phyloP scores from a whole-genome alignment of 1,140 invertebrate species.

The Drosophila ohnishii region DNA sequence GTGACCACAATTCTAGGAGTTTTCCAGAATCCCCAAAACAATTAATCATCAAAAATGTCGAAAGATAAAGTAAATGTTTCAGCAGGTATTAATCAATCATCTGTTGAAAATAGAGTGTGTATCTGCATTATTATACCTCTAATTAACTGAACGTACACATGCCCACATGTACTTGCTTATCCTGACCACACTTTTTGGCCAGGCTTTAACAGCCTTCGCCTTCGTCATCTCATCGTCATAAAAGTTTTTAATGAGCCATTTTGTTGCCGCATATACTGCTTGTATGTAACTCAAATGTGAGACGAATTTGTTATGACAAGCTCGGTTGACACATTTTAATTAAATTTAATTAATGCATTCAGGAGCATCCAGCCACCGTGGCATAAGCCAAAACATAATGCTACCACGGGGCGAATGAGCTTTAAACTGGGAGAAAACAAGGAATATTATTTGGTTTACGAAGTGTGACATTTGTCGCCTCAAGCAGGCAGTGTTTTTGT shows the following conservation, averaged over 20 bases:
- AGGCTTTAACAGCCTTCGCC: slow-evolving; percentile 41
- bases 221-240: slow-evolving; percentile 71
- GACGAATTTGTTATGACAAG: slow-evolving; percentile 79
- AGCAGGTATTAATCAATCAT: slow-evolving; percentile 24
- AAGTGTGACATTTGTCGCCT: slow-evolving; percentile 49
- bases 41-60: slow-evolving; percentile 25
- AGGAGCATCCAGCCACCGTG: slow-evolving; percentile 21
- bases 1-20: not conserved
- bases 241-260: slow-evolving; percentile 81
- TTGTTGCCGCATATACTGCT: not conserved
- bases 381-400: slow-evolving; percentile 41
- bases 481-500: slow-evolving; percentile 10
- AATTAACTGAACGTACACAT: slow-evolving; percentile 65
- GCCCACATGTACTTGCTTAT: slow-evolving; percentile 1
- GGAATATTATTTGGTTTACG: slow-evolving; percentile 29
- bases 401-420: slow-evolving; percentile 14
- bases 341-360: slow-evolving; percentile 80
- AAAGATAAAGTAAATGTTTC: not conserved
- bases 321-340: slow-evolving; percentile 80
- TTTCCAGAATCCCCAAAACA: not conserved
- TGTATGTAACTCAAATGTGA: slow-evolving; percentile 45
- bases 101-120: slow-evolving; percentile 14
- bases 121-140: slow-evolving; percentile 62
- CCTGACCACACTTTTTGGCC: slow-evolving; percentile 39
- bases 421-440: not conserved